A percentile compares a stretch with the other conserved stretches of the same genome.
Evolutionary conservation across 2,888 invertebrate genomes (phyloP).

Genomic region (Pristionchus japonicus): DNA sequence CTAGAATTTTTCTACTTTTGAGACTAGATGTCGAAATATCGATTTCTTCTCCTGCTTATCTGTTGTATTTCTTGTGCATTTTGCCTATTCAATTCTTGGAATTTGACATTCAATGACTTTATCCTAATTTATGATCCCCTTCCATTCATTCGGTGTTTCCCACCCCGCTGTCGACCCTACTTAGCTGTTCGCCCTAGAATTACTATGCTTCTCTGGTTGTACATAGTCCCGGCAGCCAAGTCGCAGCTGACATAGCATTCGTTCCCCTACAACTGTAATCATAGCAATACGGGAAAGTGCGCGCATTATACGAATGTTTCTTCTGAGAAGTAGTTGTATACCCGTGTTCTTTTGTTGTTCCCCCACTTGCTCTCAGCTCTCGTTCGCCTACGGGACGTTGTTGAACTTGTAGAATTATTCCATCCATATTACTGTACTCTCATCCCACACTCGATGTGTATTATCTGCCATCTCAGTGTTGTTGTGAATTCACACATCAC

Average conservation of each 20-base stretch:
- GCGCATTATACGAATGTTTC: constrained; percentile 30
- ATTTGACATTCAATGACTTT: constrained; percentile 45
- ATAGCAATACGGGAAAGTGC: constrained; percentile 19
- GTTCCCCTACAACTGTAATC: neutral
- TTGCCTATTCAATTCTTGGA: constrained; percentile 30
- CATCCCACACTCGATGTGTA: neutral
- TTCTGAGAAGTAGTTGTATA: constrained; percentile 29
- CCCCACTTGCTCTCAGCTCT: too few species aligned
- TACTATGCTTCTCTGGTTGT: constrained; percentile 15
- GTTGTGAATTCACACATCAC: constrained; percentile 15
- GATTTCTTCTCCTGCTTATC: neutral
- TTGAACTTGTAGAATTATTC: constrained; percentile 29
- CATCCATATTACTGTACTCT: neutral
- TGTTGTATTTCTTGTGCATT: constrained; percentile 45
- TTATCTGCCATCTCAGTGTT: constrained; percentile 16
- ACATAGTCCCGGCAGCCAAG: constrained; percentile 18
- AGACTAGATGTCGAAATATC: neutral
- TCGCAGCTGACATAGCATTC: neutral
- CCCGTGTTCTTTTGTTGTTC: neutral
- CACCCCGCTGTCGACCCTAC: constrained; percentile 1
- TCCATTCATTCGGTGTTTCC: constrained; percentile 23
- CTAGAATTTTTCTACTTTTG: neutral
- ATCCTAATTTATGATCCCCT: constrained; percentile 2
- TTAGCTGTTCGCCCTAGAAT: neutral
- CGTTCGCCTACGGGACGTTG: constrained; percentile 5